Evolutionary conservation across 2,797 vertebrate species (phyloP).

Genomic region (Lemur catta): DNA sequence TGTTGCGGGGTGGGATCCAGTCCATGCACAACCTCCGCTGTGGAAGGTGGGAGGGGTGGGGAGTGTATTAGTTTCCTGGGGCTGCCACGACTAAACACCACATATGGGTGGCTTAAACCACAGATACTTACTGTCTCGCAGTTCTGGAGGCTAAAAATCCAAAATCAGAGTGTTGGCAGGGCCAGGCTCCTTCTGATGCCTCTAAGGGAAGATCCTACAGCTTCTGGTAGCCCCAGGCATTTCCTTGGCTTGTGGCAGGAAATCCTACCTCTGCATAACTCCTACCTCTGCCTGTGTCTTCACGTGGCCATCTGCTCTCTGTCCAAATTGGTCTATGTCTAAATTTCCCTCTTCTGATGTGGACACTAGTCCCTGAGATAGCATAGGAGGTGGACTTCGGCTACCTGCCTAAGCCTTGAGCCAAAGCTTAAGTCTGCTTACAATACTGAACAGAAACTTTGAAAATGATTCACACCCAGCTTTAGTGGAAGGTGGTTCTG

Average conservation of each 20-base stretch:
- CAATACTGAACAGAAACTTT: not conserved
- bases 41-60: not conserved
- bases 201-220: not conserved
- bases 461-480: not conserved
- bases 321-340: too few species aligned
- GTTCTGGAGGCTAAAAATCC: not conserved
- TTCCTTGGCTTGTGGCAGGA: not conserved
- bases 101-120: not conserved
- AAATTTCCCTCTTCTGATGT: not conserved
- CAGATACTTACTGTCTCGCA: not conserved
- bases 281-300: not conserved
- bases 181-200: not conserved
- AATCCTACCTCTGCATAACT: too few species aligned
- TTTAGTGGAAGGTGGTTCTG: not conserved
- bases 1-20: not conserved
- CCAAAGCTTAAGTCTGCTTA: not conserved
- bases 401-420: not conserved
- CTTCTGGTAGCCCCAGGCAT: too few species aligned
- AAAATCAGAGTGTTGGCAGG: not conserved
- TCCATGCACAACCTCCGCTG: rapidly evolving
- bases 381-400: not conserved
- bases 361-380: not conserved
- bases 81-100: not conserved
- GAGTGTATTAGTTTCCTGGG: too few species aligned
- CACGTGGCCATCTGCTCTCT: not conserved